Evolutionary conservation across 2,797 vertebrate species (phyloP), one percentile per base, ranked within the genome.

Genomic region (Mareca penelope): DNA sequence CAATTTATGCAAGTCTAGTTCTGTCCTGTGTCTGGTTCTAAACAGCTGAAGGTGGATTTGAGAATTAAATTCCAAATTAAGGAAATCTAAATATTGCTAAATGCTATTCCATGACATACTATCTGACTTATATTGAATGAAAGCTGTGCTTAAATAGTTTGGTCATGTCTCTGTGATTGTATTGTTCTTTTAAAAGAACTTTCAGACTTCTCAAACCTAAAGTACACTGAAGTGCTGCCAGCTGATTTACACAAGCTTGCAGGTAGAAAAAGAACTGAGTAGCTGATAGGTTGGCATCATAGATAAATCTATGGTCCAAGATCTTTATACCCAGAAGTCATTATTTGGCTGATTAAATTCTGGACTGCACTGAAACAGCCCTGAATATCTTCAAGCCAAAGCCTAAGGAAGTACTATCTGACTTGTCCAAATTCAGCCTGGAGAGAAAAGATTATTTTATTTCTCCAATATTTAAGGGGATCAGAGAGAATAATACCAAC

Each of bases 321-420:
- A 65, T 86, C 31, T 76, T 80, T 80, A 71, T 33, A 79, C 81
- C 48, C 69, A 84, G 79, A 90, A 94, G 67, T 79, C 46, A 76
- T 85, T 7, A 76, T 95, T 15, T 91, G 64, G 53, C 39, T 86
- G 40, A 55, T 92, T 69, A 71, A 56, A 85, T 79, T 79, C 72
- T 89, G 33, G 65, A 23, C 69, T 91, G 15, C 22, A 60, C 19
- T 87, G 68, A 85, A 46, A 59, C 24, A 85, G 2, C 9, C 15
- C 8, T 35, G 28, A 55, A 3, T 44, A 50, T 75, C 79, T 86
- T 56, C 70, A 79, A 80, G 67, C 39, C 91, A 88, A 75, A 85
- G 9, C 33, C 14, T 24, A 64, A 59, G 46, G 33, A 71, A 80
- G 14, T 55, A 85, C 22, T 60, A 33, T 4, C 16, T 12, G 3